Evolutionary conservation across 2,113 vertebrate genomes (phyloP).

Genomic region (Castor canadensis): DNA sequence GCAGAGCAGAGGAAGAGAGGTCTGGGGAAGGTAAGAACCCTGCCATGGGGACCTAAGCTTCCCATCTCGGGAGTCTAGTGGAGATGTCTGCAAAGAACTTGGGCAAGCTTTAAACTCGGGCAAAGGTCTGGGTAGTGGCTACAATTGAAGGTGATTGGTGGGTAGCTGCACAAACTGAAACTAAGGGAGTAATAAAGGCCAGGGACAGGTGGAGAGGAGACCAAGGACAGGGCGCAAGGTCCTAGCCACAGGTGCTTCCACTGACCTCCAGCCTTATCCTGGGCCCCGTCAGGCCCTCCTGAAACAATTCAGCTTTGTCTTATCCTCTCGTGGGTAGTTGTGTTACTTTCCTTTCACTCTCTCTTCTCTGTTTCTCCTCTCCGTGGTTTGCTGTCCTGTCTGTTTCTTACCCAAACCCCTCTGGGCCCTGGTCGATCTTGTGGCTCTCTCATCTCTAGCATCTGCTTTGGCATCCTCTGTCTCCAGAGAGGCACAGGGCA

Average conservation of each 20-base stretch:
- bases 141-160: accelerated
- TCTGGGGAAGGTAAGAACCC: not conserved
- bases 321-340: not conserved
- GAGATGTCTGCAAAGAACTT: too few relatives aligned
- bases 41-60: not conserved
- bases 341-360: slow-evolving; percentile 60
- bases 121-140: not conserved
- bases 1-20: not conserved
- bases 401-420: slow-evolving; percentile 68
- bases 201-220: not conserved
- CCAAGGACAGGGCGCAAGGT: not conserved
- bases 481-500: slow-evolving; percentile 72
- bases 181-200: not conserved
- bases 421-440: slow-evolving; percentile 72
- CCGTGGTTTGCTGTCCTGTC: slow-evolving; percentile 56
- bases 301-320: not conserved
- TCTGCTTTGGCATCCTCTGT: slow-evolving; percentile 71
- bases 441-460: slow-evolving; percentile 76
- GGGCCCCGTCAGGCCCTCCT: not conserved
- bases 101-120: not conserved
- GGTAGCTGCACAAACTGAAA: not conserved
- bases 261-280: not conserved
- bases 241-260: not conserved
- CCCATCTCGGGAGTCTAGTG: not conserved
- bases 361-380: slow-evolving; percentile 37